Percentiles rank a stretch among this genome's conserved stretches.
Evolutionary conservation across 2,797 vertebrate genomes (phyloP).

Genomic region (Glossophaga mutica): DNA sequence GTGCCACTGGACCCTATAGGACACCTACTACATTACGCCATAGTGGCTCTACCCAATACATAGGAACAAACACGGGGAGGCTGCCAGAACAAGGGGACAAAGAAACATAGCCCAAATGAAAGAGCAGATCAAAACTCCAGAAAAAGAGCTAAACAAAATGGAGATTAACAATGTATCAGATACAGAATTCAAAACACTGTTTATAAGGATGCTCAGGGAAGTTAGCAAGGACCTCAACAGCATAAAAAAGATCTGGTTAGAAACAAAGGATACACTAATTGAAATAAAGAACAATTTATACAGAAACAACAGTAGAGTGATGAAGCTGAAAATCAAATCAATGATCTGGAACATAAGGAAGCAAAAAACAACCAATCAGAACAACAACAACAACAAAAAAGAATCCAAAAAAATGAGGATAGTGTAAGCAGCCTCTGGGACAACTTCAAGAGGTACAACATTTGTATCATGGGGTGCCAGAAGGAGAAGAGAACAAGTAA

Average conservation of each 20-base stretch:
- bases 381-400: neutral
- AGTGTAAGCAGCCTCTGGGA: neutral
- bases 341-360: neutral
- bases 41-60: neutral
- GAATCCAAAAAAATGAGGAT: neutral
- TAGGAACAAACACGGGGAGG: neutral
- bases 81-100: neutral
- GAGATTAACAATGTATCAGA: neutral
- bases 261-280: neutral
- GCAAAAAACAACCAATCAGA: neutral
- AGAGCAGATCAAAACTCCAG: neutral
- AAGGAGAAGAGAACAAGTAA: neutral
- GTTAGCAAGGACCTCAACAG: neutral
- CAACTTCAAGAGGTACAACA: neutral
- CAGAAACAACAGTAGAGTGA: neutral
- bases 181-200: neutral
- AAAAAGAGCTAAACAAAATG: neutral
- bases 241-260: neutral
- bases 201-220: neutral
- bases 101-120: neutral
- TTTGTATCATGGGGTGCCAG: neutral
- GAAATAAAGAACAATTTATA: neutral
- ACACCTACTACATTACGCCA: neutral
- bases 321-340: neutral
- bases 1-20: neutral